Percentiles rank a stretch among this genome's conserved stretches.
phyloP scores from a whole-genome alignment of 1,140 invertebrate genomes.

The Drosophila aff. region DNA sequence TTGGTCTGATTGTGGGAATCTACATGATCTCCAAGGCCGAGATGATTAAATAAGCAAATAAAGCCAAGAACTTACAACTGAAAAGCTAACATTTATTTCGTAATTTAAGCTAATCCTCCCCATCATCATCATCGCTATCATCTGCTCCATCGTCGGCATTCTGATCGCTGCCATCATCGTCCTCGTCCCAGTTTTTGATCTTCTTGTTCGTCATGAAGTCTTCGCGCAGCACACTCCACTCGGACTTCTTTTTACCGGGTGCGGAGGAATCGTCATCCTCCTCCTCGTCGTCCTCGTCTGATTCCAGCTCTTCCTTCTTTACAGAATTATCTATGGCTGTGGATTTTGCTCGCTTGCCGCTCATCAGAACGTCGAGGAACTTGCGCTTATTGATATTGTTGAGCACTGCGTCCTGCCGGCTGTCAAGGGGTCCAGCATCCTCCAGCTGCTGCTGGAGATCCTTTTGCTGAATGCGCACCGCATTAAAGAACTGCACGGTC shows the following conservation, averaged over 20 bases:
- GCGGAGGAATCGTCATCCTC: conserved; percentile 24
- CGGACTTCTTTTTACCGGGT: conserved; percentile 83
- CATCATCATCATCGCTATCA: conserved; percentile 39
- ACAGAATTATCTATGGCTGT: conserved; percentile 86
- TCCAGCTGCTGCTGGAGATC: conserved; percentile 90
- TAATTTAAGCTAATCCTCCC: conserved; percentile 51
- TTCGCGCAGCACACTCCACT: conserved; percentile 88
- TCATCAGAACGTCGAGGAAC: conserved; percentile 94
- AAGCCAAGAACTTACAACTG: neutral
- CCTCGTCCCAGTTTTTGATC: conserved; percentile 96
- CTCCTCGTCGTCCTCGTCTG: conserved; percentile 77
- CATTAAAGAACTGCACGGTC: conserved; percentile 96
- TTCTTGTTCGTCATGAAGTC: conserved; percentile 95
- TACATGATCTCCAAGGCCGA: conserved; percentile 92
- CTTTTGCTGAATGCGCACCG: conserved; percentile 94
- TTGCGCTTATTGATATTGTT: conserved; percentile 92
- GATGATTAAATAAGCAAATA: conserved; percentile 78
- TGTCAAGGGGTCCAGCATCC: conserved; percentile 91
- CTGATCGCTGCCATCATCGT: conserved; percentile 58
- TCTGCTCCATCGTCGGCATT: conserved; percentile 27
- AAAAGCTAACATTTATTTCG: conserved; percentile 42
- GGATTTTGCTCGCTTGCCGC: conserved; percentile 88
- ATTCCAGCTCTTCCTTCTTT: conserved; percentile 85
- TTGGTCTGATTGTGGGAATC: conserved; percentile 98
- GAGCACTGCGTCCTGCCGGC: conserved; percentile 93